Conservation (phyloP, 2,888 invertebrate species). For the Eugnorisma glareosa region DNA sequence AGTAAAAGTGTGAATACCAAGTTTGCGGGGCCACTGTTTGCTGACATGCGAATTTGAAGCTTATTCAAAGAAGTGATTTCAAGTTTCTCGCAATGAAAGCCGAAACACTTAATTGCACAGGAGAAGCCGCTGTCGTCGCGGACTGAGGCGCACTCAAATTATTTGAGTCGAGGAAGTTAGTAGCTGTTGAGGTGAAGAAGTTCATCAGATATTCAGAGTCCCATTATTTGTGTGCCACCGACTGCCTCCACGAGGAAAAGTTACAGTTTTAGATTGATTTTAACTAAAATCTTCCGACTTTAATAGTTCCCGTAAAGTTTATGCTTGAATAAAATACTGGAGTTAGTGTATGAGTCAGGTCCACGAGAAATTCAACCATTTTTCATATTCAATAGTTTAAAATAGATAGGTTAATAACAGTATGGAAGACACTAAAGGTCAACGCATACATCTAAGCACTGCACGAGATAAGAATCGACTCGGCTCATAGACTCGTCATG, state of each 20-base stretch:
- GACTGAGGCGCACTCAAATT: slow-evolving; percentile 76
- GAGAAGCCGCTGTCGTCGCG: slow-evolving; percentile 69
- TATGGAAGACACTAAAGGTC: neutral
- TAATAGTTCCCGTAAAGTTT: slow-evolving; percentile 70
- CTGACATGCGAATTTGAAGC: slow-evolving; percentile 71
- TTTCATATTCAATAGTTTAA: neutral
- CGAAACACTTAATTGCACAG: slow-evolving; percentile 83
- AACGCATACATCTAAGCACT: neutral
- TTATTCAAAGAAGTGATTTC: slow-evolving; percentile 78
- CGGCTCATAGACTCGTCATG: neutral
- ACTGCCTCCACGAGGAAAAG: slow-evolving; percentile 67
- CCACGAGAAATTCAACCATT: neutral
- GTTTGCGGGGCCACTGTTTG: slow-evolving; percentile 53
- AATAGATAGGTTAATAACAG: neutral
- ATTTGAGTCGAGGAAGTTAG: slow-evolving; percentile 76
- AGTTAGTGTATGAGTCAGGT: slow-evolving; percentile 47
- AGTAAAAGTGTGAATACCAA: slow-evolving; percentile 54
- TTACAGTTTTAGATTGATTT: slow-evolving; percentile 78
- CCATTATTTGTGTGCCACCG: slow-evolving; percentile 77
- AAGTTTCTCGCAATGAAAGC: slow-evolving; percentile 81
- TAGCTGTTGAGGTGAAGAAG: slow-evolving; percentile 76
- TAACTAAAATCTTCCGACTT: slow-evolving; percentile 69
- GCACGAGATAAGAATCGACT: neutral
- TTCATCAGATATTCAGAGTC: slow-evolving; percentile 81
- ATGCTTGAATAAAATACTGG: slow-evolving; percentile 72